phyloP scores from a whole-genome alignment of 35 echinoderm and acorn worm species.

The Strongylocentrotus purpuratus region DNA sequence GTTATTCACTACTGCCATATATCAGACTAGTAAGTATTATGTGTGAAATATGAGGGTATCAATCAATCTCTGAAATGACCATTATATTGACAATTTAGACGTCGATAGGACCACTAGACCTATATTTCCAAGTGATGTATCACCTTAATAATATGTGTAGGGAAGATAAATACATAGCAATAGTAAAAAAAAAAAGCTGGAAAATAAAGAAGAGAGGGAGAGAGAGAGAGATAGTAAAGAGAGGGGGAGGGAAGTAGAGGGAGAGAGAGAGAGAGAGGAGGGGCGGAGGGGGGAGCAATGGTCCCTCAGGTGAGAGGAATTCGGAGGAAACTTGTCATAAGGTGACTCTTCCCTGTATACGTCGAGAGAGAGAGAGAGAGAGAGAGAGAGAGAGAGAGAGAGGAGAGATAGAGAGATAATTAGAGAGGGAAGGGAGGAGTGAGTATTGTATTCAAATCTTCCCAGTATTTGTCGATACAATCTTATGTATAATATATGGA shows the following conservation, averaged over 20 bases:
- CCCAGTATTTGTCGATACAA: too few species aligned
- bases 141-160: neutral
- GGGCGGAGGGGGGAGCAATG: too few species aligned
- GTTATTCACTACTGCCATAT: neutral
- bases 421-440: neutral
- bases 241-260: neutral
- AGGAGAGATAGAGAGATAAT: too few species aligned
- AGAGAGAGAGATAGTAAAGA: neutral
- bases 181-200: too few species aligned
- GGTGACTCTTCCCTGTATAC: neutral
- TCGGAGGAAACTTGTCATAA: neutral
- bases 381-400: too few species aligned
- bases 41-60: neutral
- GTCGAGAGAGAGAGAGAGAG: neutral
- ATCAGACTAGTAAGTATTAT: neutral
- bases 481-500: neutral
- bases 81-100: neutral
- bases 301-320: too few species aligned
- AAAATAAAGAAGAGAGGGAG: neutral
- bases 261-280: neutral
- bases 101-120: neutral
- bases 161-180: too few species aligned
- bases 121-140: neutral
- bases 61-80: neutral
- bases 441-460: neutral